A percentile compares a stretch with the other conserved stretches of the same genome.
Conservation (phyloP, 2,113 vertebrate species). For the Galemys pyrenaicus region DNA sequence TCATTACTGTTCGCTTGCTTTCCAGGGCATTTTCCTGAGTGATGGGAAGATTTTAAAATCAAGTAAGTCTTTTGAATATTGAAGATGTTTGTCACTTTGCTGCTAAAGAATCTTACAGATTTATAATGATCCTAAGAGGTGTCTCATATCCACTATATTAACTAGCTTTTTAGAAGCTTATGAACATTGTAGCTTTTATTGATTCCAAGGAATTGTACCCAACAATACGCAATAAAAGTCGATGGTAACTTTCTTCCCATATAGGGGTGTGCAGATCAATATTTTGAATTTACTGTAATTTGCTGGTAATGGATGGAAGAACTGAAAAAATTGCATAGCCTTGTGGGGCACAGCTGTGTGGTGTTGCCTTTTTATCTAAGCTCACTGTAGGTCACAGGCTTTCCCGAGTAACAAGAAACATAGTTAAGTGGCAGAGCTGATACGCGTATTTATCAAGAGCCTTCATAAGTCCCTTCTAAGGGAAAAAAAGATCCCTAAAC, state of each 20-base stretch:
- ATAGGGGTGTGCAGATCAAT: constrained; percentile 57
- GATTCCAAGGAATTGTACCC: constrained; percentile 71
- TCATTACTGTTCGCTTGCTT: constrained; percentile 38
- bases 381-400: constrained; percentile 57
- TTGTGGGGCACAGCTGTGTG: constrained; percentile 49
- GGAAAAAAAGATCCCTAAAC: constrained; percentile 1
- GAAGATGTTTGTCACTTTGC: constrained; percentile 15
- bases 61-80: constrained; percentile 60
- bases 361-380: constrained; percentile 52
- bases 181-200: constrained; percentile 78
- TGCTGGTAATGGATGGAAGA: constrained; percentile 73
- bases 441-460: neutral
- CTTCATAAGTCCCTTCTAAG: neutral
- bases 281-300: constrained; percentile 80
- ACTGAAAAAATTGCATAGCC: constrained; percentile 46
- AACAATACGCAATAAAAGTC: constrained; percentile 75
- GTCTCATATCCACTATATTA: constrained; percentile 67
- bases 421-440: constrained; percentile 47
- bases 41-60: constrained; percentile 57
- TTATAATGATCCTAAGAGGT: constrained; percentile 65
- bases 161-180: constrained; percentile 72
- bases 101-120: constrained; percentile 69
- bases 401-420: constrained; percentile 55
- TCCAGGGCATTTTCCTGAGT: constrained; percentile 56
- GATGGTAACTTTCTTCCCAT: constrained; percentile 72